These are phyloP conservation scores for Brachyhypopomus occidentalis DNA, from an alignment of 2,113 vertebrate species.

Conservation along the genomic window DNA sequence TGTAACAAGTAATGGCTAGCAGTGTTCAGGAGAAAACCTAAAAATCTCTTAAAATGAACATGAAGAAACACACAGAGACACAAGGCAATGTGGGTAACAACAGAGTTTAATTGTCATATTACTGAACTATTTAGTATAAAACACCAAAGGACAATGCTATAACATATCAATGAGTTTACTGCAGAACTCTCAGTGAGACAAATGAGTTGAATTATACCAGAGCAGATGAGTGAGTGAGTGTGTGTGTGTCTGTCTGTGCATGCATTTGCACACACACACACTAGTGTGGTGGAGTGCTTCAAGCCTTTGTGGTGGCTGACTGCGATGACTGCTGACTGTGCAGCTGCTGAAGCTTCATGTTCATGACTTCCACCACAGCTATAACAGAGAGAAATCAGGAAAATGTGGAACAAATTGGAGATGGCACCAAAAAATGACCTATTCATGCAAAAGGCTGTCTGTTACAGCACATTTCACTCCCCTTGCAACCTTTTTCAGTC, in stretches of 20 bases:
- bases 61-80: neutral
- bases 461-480: no score
- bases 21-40: neutral
- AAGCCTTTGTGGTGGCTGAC: slow-evolving; percentile 79
- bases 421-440: neutral
- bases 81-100: neutral
- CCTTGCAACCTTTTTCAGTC: no score
- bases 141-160: neutral
- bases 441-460: neutral
- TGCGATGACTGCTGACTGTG: slow-evolving; percentile 81
- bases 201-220: neutral
- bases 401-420: neutral
- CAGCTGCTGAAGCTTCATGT: slow-evolving; percentile 90
- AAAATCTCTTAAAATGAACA: neutral
- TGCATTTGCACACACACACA: no score
- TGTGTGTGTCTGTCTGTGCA: neutral
- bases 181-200: neutral
- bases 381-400: slow-evolving; percentile 47
- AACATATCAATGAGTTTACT: neutral
- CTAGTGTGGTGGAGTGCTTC: slow-evolving; percentile 26
- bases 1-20: neutral
- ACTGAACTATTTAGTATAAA: neutral
- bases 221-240: neutral
- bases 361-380: slow-evolving; percentile 93
- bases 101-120: neutral